Evolutionary conservation across 2,797 vertebrate genomes (phyloP).

Genomic region (Natrix natrix): DNA sequence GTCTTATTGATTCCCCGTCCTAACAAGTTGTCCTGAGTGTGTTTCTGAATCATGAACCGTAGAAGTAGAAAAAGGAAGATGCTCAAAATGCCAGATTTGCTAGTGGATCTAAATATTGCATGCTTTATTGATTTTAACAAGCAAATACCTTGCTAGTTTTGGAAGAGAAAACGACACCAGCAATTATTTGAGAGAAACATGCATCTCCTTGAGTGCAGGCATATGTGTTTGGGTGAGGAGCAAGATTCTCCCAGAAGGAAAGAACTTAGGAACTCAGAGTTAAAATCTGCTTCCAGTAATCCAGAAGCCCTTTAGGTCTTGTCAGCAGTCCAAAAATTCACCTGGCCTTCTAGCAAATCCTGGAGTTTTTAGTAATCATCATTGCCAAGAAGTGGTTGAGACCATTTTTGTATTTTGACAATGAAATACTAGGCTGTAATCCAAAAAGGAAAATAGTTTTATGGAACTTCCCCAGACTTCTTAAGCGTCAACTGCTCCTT

Average conservation of each 20-base stretch:
- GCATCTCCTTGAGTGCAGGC: not conserved
- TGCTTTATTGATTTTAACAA: not conserved
- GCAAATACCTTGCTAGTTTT: not conserved
- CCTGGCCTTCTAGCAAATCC: constrained; percentile 31
- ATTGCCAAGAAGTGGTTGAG: constrained; percentile 32
- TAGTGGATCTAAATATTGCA: not conserved
- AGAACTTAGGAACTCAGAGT: not conserved
- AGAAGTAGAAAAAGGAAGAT: not conserved
- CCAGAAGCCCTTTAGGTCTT: constrained; percentile 33
- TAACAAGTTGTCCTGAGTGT: not conserved
- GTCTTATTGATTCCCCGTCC: not conserved
- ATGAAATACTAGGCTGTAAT: constrained; percentile 10
- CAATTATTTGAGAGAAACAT: constrained; percentile 11
- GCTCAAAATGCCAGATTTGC: not conserved
- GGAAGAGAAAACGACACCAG: not conserved
- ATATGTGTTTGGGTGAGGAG: not conserved
- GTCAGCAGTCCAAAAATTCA: constrained; percentile 40
- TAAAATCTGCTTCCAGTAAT: constrained; percentile 32
- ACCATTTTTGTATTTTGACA: constrained; percentile 27
- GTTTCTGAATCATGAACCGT: not conserved
- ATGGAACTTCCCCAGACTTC: constrained; percentile 3
- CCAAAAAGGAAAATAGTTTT: not conserved
- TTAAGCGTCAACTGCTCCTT: not conserved
- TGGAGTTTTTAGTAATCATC: constrained; percentile 21
- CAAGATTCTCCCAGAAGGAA: not conserved